Conservation (phyloP, 1,140 invertebrate species). For the Zaprionus inermis region DNA sequence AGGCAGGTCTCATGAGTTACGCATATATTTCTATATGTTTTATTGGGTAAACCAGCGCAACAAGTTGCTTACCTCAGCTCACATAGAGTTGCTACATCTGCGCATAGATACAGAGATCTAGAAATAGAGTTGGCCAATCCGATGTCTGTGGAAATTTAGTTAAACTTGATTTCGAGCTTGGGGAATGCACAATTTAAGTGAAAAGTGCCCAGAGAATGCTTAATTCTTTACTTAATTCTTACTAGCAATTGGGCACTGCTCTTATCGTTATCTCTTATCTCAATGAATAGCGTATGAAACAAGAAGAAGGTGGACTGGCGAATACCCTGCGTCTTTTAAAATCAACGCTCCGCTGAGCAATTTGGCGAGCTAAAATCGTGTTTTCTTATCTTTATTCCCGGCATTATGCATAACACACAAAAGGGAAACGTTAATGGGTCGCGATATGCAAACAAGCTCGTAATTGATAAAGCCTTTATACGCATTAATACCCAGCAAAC, state of each 20-base stretch:
- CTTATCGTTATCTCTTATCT: constrained; percentile 16
- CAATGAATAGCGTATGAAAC: background rate
- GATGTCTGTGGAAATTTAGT: background rate
- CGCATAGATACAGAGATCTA: no score
- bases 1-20: no score
- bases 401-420: constrained; percentile 16
- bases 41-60: background rate
- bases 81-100: background rate
- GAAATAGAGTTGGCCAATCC: background rate
- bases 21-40: background rate
- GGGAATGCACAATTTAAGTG: background rate
- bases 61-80: background rate
- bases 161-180: background rate
- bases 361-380: background rate
- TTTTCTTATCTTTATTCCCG: constrained; percentile 15
- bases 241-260: background rate
- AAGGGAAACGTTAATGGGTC: constrained; percentile 24
- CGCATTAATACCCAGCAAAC: background rate
- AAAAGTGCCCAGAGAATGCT: background rate
- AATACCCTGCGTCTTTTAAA: constrained; percentile 1
- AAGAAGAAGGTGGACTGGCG: background rate
- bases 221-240: constrained; percentile 7
- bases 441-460: background rate
- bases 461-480: constrained; percentile 24
- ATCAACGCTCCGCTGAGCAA: background rate